Conservation (phyloP, 2,888 invertebrate species). For the Aphidoletes aphidimyza region DNA sequence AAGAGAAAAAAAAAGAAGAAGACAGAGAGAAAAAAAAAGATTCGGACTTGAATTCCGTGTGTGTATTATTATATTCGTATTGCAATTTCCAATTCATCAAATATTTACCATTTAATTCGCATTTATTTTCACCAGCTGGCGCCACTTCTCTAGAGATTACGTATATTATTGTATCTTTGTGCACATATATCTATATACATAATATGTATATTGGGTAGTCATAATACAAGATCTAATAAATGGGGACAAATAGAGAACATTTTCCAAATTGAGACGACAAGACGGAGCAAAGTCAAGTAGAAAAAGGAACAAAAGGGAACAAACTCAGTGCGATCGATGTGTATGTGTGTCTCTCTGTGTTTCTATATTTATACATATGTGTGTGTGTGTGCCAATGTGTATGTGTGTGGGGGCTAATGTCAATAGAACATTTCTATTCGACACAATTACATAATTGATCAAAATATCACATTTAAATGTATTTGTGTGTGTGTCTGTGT, state of each 20-base stretch:
- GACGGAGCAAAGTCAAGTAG: too few species aligned
- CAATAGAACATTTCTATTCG: conserved; percentile 17
- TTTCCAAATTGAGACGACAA: too few species aligned
- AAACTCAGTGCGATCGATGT: too few species aligned
- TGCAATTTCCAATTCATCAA: conserved; percentile 44
- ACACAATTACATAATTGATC: conserved; percentile 40
- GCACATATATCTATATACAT: not conserved
- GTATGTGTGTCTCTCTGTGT: too few species aligned
- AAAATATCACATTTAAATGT: not conserved
- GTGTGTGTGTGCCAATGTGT: too few species aligned
- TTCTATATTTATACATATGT: not conserved
- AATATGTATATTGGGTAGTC: not conserved
- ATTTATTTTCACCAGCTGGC: conserved; percentile 41
- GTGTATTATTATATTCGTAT: not conserved
- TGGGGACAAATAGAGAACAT: too few species aligned
- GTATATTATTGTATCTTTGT: too few species aligned
- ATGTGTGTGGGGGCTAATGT: conserved; percentile 2
- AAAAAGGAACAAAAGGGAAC: too few species aligned
- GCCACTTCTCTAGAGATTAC: conserved; percentile 2
- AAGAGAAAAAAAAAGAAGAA: too few species aligned
- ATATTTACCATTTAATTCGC: conserved; percentile 10
- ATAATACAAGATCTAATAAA: not conserved
- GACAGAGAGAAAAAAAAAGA: not conserved
- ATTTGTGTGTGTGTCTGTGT: too few species aligned
- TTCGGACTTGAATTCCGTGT: not conserved